Evolutionary conservation across 2,888 invertebrate species (phyloP), one percentile per base, ranked within the genome.

Genomic region (Oscheius sp.): DNA sequence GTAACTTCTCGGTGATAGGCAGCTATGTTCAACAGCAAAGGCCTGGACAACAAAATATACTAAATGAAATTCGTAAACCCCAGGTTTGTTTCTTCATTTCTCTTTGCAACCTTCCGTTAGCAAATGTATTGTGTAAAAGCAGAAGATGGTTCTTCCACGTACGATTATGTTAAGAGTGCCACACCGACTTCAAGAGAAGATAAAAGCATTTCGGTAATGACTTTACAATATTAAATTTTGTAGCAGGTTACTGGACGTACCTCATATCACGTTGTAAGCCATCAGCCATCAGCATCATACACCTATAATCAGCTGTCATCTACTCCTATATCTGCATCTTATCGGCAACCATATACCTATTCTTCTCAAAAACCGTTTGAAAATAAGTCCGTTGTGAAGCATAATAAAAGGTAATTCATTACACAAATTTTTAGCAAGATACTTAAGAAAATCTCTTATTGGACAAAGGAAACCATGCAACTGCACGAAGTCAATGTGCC

Each of bases 401-500:
- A 41, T 6, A 36, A 17, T 2, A 61, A 62, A 17, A 30, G 62
- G 62, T 62, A 14, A 24, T 12, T 17, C 2, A 17, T 24, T 12
- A 20, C 17, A 6, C 17, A 2, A 17, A 28, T 9, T 28, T 4
- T 6, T 44, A 24, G 28, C 26, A 26, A 41, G 4, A n/a, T n/a
- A 12, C 49, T 8, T 33, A 36, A 67, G 67, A 26, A 57, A 59
- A 47, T 22, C 28, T 30, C 65, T 70, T 9, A 71, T 71, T 4
- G 77, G 77, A 8, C 77, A 77, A 44, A 32, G 71, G 6, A 97
- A 97, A 87, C 95, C 96, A 9, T 98, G 98, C 88, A 98, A 98
- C 87, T 98, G 98, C 88, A 97, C 95, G 32, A 96, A 96, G 88
- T 97, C 96, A 1, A 95, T 95, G 87, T 98, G 98, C 86, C 90